phyloP scores from a whole-genome alignment of 35 echinoderm and acorn worm genomes.

The Ophioderma brevispina region DNA sequence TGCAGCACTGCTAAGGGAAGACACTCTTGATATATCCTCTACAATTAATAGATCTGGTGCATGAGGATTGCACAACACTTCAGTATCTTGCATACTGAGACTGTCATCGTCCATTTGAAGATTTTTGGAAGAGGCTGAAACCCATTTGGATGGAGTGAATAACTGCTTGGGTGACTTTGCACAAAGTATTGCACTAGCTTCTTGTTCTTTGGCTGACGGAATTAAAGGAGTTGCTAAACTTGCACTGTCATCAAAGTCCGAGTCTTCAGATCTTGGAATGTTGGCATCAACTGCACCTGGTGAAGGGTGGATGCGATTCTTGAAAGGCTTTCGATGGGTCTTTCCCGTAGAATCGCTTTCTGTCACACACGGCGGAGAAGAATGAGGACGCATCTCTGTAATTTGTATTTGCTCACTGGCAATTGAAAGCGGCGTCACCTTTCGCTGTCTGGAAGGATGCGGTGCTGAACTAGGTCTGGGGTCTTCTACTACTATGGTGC shows the following conservation, averaged over 20 bases:
- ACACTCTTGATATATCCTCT: neutral
- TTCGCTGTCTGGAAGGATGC: neutral
- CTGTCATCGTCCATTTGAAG: neutral
- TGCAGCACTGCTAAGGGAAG: neutral
- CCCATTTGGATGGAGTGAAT: neutral
- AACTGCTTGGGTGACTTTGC: neutral
- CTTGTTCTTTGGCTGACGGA: neutral
- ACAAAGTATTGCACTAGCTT: neutral
- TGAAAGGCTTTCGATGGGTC: neutral
- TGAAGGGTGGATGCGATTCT: conserved; percentile 27
- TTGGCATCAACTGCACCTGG: neutral
- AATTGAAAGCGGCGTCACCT: neutral
- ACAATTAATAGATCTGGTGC: neutral
- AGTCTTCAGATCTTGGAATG: neutral
- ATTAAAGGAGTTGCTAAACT: neutral
- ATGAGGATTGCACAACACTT: neutral
- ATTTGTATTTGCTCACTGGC: neutral
- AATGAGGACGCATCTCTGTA: neutral
- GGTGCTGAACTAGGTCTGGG: conserved; percentile 23
- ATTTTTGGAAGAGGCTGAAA: neutral
- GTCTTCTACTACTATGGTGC: neutral
- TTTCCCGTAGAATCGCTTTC: neutral
- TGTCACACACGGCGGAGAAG: conserved; percentile 13
- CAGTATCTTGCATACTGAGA: neutral
- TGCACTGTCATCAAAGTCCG: neutral